Conservation (phyloP, 2,797 vertebrate species). For the Natrix natrix region DNA sequence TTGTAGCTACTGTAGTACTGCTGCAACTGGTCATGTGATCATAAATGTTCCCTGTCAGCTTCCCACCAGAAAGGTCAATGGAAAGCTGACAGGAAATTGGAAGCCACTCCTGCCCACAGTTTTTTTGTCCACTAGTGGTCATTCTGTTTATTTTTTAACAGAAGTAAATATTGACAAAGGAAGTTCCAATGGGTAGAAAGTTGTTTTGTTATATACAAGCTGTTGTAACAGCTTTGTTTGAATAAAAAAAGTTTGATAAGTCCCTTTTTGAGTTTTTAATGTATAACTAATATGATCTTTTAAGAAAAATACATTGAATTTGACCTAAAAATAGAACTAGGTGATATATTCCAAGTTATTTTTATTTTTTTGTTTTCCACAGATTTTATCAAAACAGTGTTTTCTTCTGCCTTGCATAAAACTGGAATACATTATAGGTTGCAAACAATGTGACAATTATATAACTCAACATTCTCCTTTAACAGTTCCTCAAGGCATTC, state of each 20-base stretch:
- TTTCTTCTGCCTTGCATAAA: background rate
- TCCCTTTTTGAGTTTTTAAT: background rate
- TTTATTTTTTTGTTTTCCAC: background rate
- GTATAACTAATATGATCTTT: background rate
- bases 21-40: background rate
- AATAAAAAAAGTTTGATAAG: background rate
- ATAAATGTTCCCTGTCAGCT: background rate
- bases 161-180: background rate
- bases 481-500: background rate
- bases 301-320: background rate
- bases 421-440: background rate
- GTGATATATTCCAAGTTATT: background rate
- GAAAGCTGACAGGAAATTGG: background rate
- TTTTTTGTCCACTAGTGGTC: background rate
- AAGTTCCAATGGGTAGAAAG: background rate
- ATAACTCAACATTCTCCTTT: background rate
- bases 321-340: slow-evolving; percentile 3
- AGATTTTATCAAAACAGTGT: background rate
- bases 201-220: background rate
- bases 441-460: background rate
- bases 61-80: background rate
- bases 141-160: background rate
- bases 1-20: background rate
- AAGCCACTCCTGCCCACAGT: background rate
- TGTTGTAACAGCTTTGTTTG: background rate